These are phyloP conservation scores for Typhlichthys eigenmanni DNA, from an alignment of 2,797 vertebrate species.

Conservation along the genomic window DNA sequence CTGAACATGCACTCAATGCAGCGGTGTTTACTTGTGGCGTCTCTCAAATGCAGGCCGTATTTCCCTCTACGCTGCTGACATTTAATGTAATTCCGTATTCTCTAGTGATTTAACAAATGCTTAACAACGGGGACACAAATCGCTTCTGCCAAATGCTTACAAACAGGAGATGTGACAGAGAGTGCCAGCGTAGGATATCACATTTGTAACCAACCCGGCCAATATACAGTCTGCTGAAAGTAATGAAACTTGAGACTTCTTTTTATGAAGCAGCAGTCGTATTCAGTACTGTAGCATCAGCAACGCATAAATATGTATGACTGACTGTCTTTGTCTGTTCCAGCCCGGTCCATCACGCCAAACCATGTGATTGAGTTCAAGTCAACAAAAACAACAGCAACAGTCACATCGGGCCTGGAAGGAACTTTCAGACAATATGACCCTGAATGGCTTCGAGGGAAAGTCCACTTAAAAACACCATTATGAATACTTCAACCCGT, in stretches of 20 bases:
- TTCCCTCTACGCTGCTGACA: too few relatives aligned
- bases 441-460: conserved; percentile 14
- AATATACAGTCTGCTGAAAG: conserved; percentile 20
- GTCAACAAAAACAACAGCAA: conserved; percentile 30
- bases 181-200: background rate
- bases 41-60: too few relatives aligned
- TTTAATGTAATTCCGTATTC: too few relatives aligned
- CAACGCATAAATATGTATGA: conserved; percentile 52
- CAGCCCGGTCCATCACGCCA: conserved; percentile 11
- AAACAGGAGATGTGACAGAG: conserved; percentile 1
- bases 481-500: conserved; percentile 15
- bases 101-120: background rate
- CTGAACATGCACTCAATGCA: background rate
- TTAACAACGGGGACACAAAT: conserved; percentile 26
- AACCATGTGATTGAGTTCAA: conserved; percentile 31
- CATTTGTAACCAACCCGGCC: conserved; percentile 3
- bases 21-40: too few relatives aligned
- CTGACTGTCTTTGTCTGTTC: conserved; percentile 11
- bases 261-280: conserved; percentile 41
- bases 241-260: conserved; percentile 32
- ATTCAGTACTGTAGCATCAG: conserved; percentile 46
- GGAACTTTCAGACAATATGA: conserved; percentile 22
- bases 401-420: conserved; percentile 26
- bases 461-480: conserved; percentile 13
- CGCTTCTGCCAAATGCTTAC: conserved; percentile 7